Evolutionary conservation across 2,797 vertebrate genomes (phyloP).

Genomic region (Chiroxiphia lanceolata): DNA sequence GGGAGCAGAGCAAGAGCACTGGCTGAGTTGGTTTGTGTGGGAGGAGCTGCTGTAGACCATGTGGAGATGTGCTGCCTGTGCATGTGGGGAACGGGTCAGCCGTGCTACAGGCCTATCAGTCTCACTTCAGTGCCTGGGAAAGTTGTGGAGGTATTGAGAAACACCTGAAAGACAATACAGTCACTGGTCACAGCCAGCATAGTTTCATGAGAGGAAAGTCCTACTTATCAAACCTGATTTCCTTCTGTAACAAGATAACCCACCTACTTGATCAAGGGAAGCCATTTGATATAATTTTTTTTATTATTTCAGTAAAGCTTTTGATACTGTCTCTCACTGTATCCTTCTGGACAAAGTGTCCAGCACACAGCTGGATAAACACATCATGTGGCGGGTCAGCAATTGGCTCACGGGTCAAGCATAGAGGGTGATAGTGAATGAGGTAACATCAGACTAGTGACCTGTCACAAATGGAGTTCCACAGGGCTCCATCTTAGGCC

Average conservation of each 20-base stretch:
- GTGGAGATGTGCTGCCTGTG: not conserved
- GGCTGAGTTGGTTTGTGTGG: not conserved
- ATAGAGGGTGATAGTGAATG: not conserved
- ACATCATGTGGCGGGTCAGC: not conserved
- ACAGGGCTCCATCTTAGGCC: not conserved
- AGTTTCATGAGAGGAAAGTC: not conserved
- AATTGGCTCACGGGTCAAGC: not conserved
- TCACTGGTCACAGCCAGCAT: not conserved
- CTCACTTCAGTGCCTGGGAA: not conserved
- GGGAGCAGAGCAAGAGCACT: not conserved
- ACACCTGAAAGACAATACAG: not conserved
- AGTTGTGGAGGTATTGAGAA: not conserved
- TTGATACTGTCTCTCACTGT: not conserved
- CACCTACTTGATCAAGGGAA: not conserved
- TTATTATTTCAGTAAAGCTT: not conserved
- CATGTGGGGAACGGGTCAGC: not conserved
- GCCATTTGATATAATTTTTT: not conserved
- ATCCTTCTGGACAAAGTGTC: not conserved
- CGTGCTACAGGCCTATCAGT: not conserved
- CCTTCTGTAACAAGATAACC: not conserved
- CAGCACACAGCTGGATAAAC: not conserved
- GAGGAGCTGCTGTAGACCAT: not conserved
- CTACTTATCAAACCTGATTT: not conserved
- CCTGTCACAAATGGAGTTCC: not conserved
- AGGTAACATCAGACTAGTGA: not conserved